Percentiles rank a stretch among this genome's conserved stretches.
These are phyloP conservation scores for Chydorus sphaericus DNA, from an alignment of 2,888 invertebrate genomes.

Conservation along the genomic window DNA sequence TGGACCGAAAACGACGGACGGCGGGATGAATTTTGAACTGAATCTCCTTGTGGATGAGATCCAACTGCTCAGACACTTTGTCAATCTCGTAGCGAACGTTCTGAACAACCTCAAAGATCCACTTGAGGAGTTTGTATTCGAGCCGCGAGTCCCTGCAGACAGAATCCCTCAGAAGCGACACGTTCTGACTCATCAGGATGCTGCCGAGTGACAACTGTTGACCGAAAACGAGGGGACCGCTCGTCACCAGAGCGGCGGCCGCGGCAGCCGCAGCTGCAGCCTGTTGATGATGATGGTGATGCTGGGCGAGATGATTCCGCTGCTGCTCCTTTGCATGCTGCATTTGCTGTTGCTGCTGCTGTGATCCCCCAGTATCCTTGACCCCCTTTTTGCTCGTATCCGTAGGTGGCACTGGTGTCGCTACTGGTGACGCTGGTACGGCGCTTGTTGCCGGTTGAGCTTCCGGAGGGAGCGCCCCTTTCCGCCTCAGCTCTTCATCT, in stretches of 20 bases:
- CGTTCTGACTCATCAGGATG: neutral
- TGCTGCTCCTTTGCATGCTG: too few species aligned
- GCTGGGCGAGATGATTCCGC: too few species aligned
- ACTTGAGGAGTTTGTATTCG: neutral
- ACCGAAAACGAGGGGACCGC: neutral
- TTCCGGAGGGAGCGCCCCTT: neutral
- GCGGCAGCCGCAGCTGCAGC: neutral
- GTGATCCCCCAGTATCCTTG: neutral
- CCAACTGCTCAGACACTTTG: neutral
- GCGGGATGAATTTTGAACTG: constrained; percentile 4
- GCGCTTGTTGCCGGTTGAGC: neutral
- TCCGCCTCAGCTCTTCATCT: neutral
- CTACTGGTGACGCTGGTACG: neutral
- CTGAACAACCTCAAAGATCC: neutral
- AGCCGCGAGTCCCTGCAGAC: neutral
- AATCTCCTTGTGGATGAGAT: neutral
- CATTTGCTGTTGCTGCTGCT: too few species aligned
- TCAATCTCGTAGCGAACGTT: neutral
- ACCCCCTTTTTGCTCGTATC: neutral
- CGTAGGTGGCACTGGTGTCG: neutral
- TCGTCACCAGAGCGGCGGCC: neutral
- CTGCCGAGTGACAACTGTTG: neutral
- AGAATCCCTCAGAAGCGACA: neutral
- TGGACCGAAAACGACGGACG: too few species aligned
- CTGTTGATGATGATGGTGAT: neutral